phyloP scores from a whole-genome alignment of 2,797 vertebrate genomes.

The Gymnocypris eckloni region DNA sequence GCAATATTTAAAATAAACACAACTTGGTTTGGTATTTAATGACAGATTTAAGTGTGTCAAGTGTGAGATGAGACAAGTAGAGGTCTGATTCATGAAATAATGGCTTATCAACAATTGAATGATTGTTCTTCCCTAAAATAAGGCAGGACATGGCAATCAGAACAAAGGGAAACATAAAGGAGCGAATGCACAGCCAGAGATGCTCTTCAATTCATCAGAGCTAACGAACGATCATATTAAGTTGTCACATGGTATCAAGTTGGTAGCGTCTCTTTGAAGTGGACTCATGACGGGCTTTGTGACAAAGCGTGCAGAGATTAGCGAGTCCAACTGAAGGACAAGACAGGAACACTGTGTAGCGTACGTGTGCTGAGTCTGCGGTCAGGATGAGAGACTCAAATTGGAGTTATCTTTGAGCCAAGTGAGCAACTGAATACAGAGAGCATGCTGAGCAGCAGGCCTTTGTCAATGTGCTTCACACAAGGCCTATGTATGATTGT shows the following conservation, averaged over 20 bases:
- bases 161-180: constrained; percentile 28
- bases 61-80: constrained; percentile 9
- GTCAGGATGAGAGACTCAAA: constrained; percentile 61
- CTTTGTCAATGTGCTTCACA: constrained; percentile 67
- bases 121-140: constrained; percentile 18
- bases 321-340: constrained; percentile 33
- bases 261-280: constrained; percentile 42
- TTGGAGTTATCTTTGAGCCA: constrained; percentile 72
- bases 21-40: background rate
- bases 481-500: constrained; percentile 13
- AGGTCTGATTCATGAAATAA: constrained; percentile 28
- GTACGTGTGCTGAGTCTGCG: constrained; percentile 49
- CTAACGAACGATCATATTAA: constrained; percentile 28
- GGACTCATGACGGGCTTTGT: constrained; percentile 44
- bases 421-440: constrained; percentile 64
- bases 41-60: background rate
- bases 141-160: constrained; percentile 4
- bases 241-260: constrained; percentile 25
- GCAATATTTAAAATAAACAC: background rate
- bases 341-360: constrained; percentile 39
- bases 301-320: constrained; percentile 37
- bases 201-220: constrained; percentile 1
- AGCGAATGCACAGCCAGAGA: constrained; percentile 12
- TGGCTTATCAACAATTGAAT: constrained; percentile 9
- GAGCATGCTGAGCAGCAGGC: constrained; percentile 52